phyloP scores from a whole-genome alignment of 2,113 vertebrate genomes.

The Cochlearius cochlearius region DNA sequence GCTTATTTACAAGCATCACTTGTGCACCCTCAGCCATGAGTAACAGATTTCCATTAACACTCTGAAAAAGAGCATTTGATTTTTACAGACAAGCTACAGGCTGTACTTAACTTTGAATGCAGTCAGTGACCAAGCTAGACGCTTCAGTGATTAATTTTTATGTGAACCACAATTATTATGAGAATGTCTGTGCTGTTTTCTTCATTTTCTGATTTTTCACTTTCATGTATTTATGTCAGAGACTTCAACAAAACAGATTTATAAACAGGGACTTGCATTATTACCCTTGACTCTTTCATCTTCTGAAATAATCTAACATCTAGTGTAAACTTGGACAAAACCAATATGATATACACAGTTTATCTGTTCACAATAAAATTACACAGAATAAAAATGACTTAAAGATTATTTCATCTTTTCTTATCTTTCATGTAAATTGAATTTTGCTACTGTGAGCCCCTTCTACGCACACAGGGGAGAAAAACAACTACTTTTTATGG shows the following conservation, averaged over 20 bases:
- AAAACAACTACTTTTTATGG: constrained; percentile 27
- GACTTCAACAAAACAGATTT: constrained; percentile 32
- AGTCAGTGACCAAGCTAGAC: constrained; percentile 42
- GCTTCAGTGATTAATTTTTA: constrained; percentile 47
- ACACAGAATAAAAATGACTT: constrained; percentile 51
- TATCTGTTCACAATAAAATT: constrained; percentile 58
- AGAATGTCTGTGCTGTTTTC: constrained; percentile 23
- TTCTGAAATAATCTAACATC: constrained; percentile 50
- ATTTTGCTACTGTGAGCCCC: constrained; percentile 23
- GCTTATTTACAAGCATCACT: constrained; percentile 56
- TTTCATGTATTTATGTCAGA: constrained; percentile 41
- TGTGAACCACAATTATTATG: constrained; percentile 48
- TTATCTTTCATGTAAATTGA: constrained; percentile 43
- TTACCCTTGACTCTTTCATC: constrained; percentile 35
- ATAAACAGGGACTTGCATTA: constrained; percentile 7
- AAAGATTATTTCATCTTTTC: constrained; percentile 51
- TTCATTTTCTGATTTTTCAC: constrained; percentile 46
- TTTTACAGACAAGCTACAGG: constrained; percentile 49
- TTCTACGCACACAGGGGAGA: neutral
- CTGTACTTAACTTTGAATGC: constrained; percentile 45
- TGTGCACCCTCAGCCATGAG: constrained; percentile 17
- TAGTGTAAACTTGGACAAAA: constrained; percentile 45
- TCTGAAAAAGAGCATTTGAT: constrained; percentile 51
- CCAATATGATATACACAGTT: constrained; percentile 1
- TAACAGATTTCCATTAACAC: constrained; percentile 49